These are phyloP conservation scores for Yponomeuta sedellus DNA, from an alignment of 2,888 invertebrate species.

Conservation along the genomic window DNA sequence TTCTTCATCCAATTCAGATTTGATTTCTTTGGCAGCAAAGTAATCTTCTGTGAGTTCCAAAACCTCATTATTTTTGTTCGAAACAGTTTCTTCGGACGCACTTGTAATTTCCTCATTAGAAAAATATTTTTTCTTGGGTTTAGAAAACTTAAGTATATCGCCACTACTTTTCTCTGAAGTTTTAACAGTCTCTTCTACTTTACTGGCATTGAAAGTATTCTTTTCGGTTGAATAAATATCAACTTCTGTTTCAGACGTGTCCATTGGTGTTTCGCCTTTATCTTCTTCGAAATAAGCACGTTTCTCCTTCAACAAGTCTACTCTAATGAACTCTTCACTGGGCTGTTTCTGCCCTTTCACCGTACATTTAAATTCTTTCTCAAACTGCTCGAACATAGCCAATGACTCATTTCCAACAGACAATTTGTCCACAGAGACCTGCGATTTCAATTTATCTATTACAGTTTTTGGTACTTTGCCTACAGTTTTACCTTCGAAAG, in stretches of 20 bases:
- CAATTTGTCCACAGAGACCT: neutral
- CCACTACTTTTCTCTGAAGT: neutral
- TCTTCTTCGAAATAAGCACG: conserved; percentile 33
- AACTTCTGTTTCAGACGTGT: neutral
- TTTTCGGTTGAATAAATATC: neutral
- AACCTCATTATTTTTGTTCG: neutral
- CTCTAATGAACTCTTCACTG: conserved; percentile 18
- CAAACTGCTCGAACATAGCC: conserved; percentile 10
- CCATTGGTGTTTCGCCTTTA: conserved; percentile 4
- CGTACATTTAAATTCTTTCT: conserved; percentile 23
- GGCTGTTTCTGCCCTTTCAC: conserved; percentile 1
- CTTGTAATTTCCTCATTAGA: neutral
- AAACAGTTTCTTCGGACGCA: neutral
- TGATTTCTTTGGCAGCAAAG: neutral
- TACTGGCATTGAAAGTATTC: neutral
- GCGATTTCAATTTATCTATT: conserved; percentile 4
- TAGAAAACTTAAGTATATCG: neutral
- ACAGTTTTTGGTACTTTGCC: conserved; percentile 31
- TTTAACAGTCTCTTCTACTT: neutral
- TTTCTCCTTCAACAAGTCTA: conserved; percentile 40
- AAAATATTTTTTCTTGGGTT: neutral
- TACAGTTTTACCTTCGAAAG: conserved; percentile 19
- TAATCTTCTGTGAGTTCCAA: neutral
- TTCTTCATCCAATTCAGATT: neutral
- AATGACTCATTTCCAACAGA: neutral